These are phyloP conservation scores for Paramisgurnus dabryanus DNA, from an alignment of 2,113 vertebrate genomes.

Conservation along the genomic window DNA sequence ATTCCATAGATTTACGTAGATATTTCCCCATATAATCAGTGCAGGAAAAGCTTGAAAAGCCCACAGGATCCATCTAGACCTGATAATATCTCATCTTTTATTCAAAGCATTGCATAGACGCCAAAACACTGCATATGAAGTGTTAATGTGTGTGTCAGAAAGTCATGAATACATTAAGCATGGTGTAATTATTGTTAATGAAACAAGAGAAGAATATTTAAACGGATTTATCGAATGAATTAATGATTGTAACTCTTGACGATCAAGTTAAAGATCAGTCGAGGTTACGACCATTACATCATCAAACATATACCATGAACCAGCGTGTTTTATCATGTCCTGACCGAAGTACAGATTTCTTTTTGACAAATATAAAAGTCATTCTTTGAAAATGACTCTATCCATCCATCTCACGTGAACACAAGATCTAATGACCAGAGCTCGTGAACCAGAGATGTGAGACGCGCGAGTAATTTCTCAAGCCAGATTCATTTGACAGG, in stretches of 20 bases:
- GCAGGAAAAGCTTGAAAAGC: not conserved
- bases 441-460: not conserved
- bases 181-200: slow-evolving; percentile 6
- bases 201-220: slow-evolving; percentile 5
- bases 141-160: not conserved
- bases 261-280: slow-evolving; percentile 1
- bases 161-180: slow-evolving; percentile 3
- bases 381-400: not conserved
- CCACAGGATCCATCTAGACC: not conserved
- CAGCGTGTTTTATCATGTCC: not conserved
- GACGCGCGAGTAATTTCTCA: not conserved
- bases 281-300: not conserved
- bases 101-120: not conserved
- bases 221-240: not conserved
- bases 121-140: not conserved
- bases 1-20: not conserved
- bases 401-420: not conserved
- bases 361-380: not conserved
- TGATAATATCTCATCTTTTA: not conserved
- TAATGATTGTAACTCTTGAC: not conserved
- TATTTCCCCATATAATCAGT: not conserved
- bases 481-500: slow-evolving; percentile 16
- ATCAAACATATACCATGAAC: not conserved
- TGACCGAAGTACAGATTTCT: not conserved
- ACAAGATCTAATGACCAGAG: slow-evolving; percentile 2